Percentiles rank a stretch among this genome's conserved stretches.
Conservation (phyloP, 1,140 invertebrate species). For the Bombus soroeensis region DNA sequence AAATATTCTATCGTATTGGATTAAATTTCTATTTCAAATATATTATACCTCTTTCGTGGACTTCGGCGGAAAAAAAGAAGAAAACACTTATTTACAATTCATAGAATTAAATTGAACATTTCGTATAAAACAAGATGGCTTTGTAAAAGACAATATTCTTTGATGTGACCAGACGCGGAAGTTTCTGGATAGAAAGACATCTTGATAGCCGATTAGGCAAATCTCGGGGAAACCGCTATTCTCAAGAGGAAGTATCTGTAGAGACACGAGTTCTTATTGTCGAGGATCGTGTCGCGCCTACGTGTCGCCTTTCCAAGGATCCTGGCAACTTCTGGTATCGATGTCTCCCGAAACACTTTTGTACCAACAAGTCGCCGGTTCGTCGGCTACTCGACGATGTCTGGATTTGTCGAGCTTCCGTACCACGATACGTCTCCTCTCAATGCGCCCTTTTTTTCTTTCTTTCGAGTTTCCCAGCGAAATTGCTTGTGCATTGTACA, state of each 20-base stretch:
- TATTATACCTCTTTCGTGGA: not conserved
- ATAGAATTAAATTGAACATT: not conserved
- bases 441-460: not conserved
- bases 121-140: not conserved
- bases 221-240: slow-evolving; percentile 28
- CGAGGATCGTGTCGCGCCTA: slow-evolving; percentile 51
- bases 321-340: slow-evolving; percentile 13
- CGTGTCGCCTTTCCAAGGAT: slow-evolving; percentile 51
- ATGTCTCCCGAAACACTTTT: slow-evolving; percentile 52
- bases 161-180: no score
- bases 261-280: slow-evolving; percentile 45
- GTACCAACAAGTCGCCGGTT: slow-evolving; percentile 41
- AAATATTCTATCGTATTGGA: not conserved
- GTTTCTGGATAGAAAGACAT: not conserved
- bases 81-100: not conserved
- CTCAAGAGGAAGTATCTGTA: slow-evolving; percentile 43
- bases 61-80: not conserved
- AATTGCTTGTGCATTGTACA: slow-evolving; percentile 9
- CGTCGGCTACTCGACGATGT: slow-evolving; percentile 46
- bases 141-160: not conserved
- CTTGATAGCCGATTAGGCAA: slow-evolving; percentile 17
- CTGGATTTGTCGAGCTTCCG: slow-evolving; percentile 44
- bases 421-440: not conserved
- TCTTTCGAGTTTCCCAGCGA: slow-evolving; percentile 15
- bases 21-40: not conserved